A percentile compares a stretch with the other conserved stretches of the same genome.
These are phyloP conservation scores for Lymantria dispar DNA, from an alignment of 2,888 invertebrate genomes.

Conservation along the genomic window DNA sequence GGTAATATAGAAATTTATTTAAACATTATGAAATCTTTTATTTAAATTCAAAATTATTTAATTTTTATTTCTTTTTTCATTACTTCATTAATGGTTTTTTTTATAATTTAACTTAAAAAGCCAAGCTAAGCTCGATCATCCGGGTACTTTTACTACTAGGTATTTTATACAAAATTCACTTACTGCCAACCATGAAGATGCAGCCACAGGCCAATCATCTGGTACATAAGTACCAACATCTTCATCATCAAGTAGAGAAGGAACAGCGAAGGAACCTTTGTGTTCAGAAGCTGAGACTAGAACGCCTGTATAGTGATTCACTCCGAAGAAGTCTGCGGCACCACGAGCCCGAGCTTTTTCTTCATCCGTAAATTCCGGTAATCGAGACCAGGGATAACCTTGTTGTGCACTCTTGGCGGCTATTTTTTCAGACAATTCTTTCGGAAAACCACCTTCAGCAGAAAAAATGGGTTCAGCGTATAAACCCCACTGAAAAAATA, in stretches of 20 bases:
- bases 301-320: constrained; percentile 85
- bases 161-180: constrained; percentile 15
- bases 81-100: no score
- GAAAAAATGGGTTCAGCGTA: constrained; percentile 73
- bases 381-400: constrained; percentile 58
- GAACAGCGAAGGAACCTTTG: constrained; percentile 28
- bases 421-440: constrained; percentile 65
- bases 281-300: constrained; percentile 42
- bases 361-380: constrained; percentile 63
- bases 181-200: constrained; percentile 53
- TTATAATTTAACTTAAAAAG: no score
- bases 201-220: constrained; percentile 46
- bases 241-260: constrained; percentile 45
- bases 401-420: constrained; percentile 65
- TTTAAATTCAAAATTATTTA: no score
- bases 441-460: constrained; percentile 77
- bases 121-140: no score
- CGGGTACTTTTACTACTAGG: no score
- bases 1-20: no score
- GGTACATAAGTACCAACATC: constrained; percentile 29
- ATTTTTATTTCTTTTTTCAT: no score
- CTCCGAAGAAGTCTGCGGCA: constrained; percentile 64
- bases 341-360: constrained; percentile 54
- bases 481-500: not conserved
- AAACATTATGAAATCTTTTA: no score